Conservation (phyloP, 2,797 vertebrate species). For the Rhinichthys osculus region DNA sequence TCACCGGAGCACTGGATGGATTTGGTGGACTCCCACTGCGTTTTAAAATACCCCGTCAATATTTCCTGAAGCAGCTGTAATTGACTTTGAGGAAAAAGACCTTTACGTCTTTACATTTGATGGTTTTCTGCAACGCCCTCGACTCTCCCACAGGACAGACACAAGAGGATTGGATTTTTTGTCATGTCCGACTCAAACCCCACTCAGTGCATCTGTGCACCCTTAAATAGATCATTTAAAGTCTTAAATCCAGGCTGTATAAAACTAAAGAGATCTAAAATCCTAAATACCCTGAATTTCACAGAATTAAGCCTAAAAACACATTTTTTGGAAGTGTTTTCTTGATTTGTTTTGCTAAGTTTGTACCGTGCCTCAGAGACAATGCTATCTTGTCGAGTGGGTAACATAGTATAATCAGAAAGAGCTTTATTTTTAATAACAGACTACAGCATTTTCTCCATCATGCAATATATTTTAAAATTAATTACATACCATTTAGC, state of each 20-base stretch:
- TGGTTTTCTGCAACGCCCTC: background rate
- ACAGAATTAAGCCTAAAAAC: background rate
- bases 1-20: background rate
- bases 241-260: background rate
- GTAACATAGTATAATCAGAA: too few species aligned
- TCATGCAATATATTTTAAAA: too few species aligned
- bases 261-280: background rate
- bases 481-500: too few species aligned
- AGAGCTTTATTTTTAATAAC: too few species aligned
- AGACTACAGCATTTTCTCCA: too few species aligned
- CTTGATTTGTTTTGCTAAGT: too few species aligned
- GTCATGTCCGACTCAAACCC: background rate
- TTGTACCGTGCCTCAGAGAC: too few species aligned
- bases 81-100: conserved; percentile 9
- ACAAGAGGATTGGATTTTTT: background rate
- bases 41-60: conserved; percentile 17
- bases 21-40: background rate
- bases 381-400: too few species aligned
- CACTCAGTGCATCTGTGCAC: background rate
- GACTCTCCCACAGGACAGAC: background rate
- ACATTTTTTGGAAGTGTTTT: background rate
- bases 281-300: background rate
- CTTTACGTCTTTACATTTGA: background rate
- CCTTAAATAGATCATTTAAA: background rate
- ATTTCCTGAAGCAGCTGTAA: conserved; percentile 1